Base-by-base conservation (phyloP, 2,113 vertebrate genomes). In the Otis tarda region DNA sequence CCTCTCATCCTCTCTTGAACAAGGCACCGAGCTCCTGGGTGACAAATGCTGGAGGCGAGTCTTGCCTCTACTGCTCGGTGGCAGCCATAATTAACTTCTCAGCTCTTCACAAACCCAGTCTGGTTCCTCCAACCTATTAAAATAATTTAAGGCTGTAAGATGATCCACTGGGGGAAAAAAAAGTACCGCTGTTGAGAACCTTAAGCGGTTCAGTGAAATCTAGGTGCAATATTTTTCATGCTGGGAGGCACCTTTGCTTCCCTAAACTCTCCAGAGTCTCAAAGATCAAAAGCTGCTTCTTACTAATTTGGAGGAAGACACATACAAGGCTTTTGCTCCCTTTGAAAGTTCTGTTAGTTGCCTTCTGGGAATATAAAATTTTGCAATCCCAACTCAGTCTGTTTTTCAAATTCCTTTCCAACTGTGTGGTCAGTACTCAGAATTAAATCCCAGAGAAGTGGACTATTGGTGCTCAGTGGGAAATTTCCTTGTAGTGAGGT, bases 351-450 rank as follows among this genome's bases (percentile, higher is more conserved):
- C 71, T 75, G 35, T 88, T 94, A 14, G 68, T 89, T 90, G 80
- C 92, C 83, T 87, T 94, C 92, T 75, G 86, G 94, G 89, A 73
- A 78, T 87, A 78, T n/a, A 91, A 94, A 53, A 33, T 93, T 90
- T 87, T 90, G 89, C 79, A 93, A 82, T 87, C 79, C 55, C 82
- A 59, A 67, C 59, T 92, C 47, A 75, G 43, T 71, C 65, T 89
- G 80, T 91, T 93, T 49, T 57, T 93, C 41, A 24, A 79, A 96
- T 96, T 96, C 86, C 83, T 93, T 83, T 95, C 89, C 90, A 64
- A 65, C 80, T 87, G 73, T 96, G 94, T 69, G 90, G 90, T 95
- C 92, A 96, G 79, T 79, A 82, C 69, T 82, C 57, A 50, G 76
- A 90, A 89, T 87, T 89, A 69, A 89, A 93, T 82, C 90, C 67